Base-by-base conservation (phyloP, 2,113 vertebrate genomes). In the Scophthalmus maximus region DNA sequence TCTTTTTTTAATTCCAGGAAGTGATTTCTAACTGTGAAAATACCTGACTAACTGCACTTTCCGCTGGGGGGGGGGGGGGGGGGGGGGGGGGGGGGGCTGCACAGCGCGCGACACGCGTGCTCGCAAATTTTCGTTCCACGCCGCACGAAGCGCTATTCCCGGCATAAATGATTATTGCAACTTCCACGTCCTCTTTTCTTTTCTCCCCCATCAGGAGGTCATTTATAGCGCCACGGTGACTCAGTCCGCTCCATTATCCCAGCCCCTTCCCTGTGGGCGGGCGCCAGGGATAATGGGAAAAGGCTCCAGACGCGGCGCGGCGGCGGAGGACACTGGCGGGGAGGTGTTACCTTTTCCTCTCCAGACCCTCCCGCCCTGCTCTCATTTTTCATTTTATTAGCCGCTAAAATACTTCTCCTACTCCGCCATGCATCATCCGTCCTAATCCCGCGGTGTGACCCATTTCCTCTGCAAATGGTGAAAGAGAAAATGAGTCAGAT, bases 311-410 rank as follows among this genome's bases (percentile, higher is more conserved):
- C 32, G 22, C 14, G 10, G 38, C 15, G 10, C 2, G 44, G 15
- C 17, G 8, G 15, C 9, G 34, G 36, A 66, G 60, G n/a, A n/a
- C n/a, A 55, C 27, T 73, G 75, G 18, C 15, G 4, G 30, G 49
- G 60, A 76, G 75, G 81, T 75, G 81, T 86, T 61, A 67, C 61
- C 36, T 86, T n/a, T 85, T 88, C 84, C 83, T 84, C 77, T 64
- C 1, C 4, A 68, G 42, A 26, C 53, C 67, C n/a, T 69, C 68
- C n/a, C 30, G 0, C 4, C 18, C 60, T 42, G 3, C 55, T 78
- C 78, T 82, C 74, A 81, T 88, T 84, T 90, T 83, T 88, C 57
- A 87, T 84, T 55, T 64, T 59, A 79, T 80, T 80, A 61, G 75
- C 67, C n/a, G 58, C 57, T 86, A 23, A 86, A 87, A 59, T 65